phyloP scores from a whole-genome alignment of 2,888 invertebrate genomes.

The Lottia gigantea region DNA sequence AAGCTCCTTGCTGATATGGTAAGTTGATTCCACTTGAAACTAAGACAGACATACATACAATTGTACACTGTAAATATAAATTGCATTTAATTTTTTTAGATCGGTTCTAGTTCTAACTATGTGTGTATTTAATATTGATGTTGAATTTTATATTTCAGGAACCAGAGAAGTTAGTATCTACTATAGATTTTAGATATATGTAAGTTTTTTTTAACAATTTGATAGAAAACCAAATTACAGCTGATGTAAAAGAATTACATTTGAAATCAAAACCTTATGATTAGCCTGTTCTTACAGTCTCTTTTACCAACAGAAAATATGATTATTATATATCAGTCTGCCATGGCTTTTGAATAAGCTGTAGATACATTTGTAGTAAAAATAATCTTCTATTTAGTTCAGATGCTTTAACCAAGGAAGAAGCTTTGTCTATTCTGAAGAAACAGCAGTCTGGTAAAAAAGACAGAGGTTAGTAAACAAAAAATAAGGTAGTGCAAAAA shows the following conservation, averaged over 20 bases:
- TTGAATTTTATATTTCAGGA: slow-evolving; percentile 64
- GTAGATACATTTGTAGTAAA: too few species aligned
- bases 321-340: too few species aligned
- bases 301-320: too few species aligned
- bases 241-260: too few species aligned
- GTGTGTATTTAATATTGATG: not conserved
- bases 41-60: too few species aligned
- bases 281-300: too few species aligned
- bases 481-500: too few species aligned
- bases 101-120: not conserved
- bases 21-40: slow-evolving; percentile 25
- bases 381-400: slow-evolving; percentile 73
- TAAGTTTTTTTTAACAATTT: slow-evolving; percentile 43
- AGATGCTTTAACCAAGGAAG: slow-evolving; percentile 84
- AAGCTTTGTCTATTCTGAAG: slow-evolving; percentile 80
- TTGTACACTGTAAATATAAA: too few species aligned
- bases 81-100: too few species aligned
- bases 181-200: slow-evolving; percentile 85
- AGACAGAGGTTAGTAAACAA: slow-evolving; percentile 67
- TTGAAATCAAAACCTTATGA: too few species aligned
- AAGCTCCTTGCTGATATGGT: slow-evolving; percentile 82
- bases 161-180: slow-evolving; percentile 85
- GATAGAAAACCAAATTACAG: too few species aligned
- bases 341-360: too few species aligned
- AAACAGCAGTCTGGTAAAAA: slow-evolving; percentile 73